Evolutionary conservation across 2,113 vertebrate genomes (phyloP), one percentile per base, ranked within the genome.

Genomic region (Psettodes erumei): DNA sequence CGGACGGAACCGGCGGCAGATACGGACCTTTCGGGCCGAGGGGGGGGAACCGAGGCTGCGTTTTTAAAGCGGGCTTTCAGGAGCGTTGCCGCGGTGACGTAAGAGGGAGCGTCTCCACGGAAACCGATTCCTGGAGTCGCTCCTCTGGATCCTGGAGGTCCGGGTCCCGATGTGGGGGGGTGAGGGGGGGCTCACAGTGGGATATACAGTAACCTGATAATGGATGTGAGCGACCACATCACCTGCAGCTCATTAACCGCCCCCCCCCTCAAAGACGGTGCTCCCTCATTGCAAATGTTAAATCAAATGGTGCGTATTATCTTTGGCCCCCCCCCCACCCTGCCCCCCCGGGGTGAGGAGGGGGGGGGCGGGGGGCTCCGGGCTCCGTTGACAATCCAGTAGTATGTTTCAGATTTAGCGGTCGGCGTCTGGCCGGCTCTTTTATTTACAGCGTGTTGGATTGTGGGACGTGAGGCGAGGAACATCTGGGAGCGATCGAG

Each of bases 401-500:
- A 86, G 88, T 84, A 86, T 80, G 88, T 87, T 89, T 92, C 59
- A 76, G 71, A 87, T 92, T 89, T 86, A 82, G 80, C 88, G 84
- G 62, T 89, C 79, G 61, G 43, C 69, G 79, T 82, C 89, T 82
- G 73, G 88, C 43, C 60, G 56, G 42, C 50, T 38, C 54, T 84
- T 86, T 80, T 90, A 87, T 93, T 92, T 90, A 89, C 84, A 83
- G 59, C 79, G 68, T 66, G 71, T 66, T 59, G 70, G 69, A 70
- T 60, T 77, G 80, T 11, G 16, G 77, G 75, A 79, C 89, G 79
- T 79, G 73, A 89, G 83, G 69, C 23, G 50, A 76, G 63, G 38
- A 80, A 92, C 90, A 93, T 93, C 87, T 93, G 91, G 64, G 74
- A 91, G 74, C 85, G 77, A 91, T 89, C 83, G 55, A 85, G 80